phyloP scores from a whole-genome alignment of 2,113 vertebrate species.

The Hydrochoerus hydrochaeris region DNA sequence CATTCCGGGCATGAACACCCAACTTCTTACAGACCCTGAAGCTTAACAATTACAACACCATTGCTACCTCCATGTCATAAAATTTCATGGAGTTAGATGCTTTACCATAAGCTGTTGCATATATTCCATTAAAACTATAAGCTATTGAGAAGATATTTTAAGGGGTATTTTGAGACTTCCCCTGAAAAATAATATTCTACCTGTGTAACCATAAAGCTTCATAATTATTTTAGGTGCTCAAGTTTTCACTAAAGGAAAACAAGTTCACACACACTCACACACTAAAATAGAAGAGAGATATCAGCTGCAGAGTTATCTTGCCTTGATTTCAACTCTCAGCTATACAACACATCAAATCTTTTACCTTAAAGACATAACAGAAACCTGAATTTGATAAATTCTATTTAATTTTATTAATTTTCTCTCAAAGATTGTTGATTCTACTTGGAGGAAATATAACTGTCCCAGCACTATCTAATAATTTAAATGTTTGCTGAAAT shows the following conservation, averaged over 20 bases:
- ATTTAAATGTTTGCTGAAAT: neutral
- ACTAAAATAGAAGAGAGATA: neutral
- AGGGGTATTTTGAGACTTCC: neutral
- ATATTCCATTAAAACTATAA: neutral
- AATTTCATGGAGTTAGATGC: neutral
- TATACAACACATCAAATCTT: neutral
- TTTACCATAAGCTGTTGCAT: neutral
- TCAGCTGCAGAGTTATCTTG: no score
- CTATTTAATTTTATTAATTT: no score
- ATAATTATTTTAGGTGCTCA: neutral
- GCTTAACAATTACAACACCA: neutral
- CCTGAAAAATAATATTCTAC: neutral
- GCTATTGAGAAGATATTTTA: neutral
- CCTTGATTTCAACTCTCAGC: neutral
- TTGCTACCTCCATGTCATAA: neutral
- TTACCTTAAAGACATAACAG: neutral
- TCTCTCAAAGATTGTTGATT: neutral
- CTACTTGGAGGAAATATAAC: neutral
- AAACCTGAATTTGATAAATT: no score
- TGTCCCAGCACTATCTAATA: neutral
- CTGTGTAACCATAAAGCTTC: neutral
- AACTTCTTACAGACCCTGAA: neutral
- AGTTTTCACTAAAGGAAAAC: neutral
- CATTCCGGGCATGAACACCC: neutral
- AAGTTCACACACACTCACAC: neutral